Percentiles rank a stretch among this genome's conserved stretches.
phyloP scores from a whole-genome alignment of 2,888 invertebrate species.

The Ectemnius lituratus region DNA sequence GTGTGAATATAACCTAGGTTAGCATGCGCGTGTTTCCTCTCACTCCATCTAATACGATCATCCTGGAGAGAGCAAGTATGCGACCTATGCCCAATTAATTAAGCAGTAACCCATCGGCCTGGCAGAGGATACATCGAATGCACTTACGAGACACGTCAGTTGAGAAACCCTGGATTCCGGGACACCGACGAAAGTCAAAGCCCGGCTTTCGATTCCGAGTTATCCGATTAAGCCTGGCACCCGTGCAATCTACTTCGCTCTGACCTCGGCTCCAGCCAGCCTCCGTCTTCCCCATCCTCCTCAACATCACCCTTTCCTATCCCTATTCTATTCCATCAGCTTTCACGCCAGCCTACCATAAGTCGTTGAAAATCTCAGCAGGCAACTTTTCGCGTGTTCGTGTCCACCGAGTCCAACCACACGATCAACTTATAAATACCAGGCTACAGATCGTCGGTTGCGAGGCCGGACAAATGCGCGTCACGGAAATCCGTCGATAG shows the following conservation, averaged over 20 bases:
- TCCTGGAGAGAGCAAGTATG: too few relatives aligned
- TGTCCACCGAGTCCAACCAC: constrained; percentile 33
- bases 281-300: constrained; percentile 33
- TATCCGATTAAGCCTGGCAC: constrained; percentile 71
- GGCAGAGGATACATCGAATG: too few relatives aligned
- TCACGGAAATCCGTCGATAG: constrained; percentile 38
- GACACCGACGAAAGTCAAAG: constrained; percentile 38
- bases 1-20: constrained; percentile 7
- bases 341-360: constrained; percentile 39
- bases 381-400: constrained; percentile 54
- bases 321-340: neutral
- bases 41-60: too few relatives aligned
- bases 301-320: constrained; percentile 13
- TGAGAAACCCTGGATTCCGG: too few relatives aligned
- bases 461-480: constrained; percentile 33
- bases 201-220: constrained; percentile 63
- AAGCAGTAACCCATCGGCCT: too few relatives aligned
- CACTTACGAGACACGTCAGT: too few relatives aligned
- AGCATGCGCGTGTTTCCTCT: too few relatives aligned
- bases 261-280: constrained; percentile 43
- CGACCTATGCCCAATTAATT: too few relatives aligned
- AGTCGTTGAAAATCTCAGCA: constrained; percentile 59
- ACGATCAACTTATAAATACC: constrained; percentile 31
- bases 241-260: constrained; percentile 66
- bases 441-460: constrained; percentile 37